Percentiles rank a stretch among this genome's conserved stretches.
phyloP scores from a whole-genome alignment of 2,113 vertebrate species.

The Telmatochromis sp. region DNA sequence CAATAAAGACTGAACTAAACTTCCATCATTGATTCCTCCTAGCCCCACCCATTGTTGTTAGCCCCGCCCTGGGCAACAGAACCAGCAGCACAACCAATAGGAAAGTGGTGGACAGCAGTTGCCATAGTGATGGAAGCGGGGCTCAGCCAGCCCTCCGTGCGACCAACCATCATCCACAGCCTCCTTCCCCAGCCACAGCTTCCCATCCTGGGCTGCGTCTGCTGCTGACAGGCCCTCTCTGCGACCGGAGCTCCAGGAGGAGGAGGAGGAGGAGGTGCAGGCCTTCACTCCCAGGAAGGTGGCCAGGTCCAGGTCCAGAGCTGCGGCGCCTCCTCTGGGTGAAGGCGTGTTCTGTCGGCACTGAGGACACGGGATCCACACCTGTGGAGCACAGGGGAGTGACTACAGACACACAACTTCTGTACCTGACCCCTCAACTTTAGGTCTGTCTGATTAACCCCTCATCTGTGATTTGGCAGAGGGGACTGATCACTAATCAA shows the following conservation, averaged over 20 bases:
- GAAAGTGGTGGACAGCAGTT: conserved; percentile 19
- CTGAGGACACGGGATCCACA: conserved; percentile 63
- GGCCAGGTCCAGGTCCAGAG: conserved; percentile 54
- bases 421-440: neutral
- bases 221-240: neutral
- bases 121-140: conserved; percentile 50
- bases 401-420: neutral
- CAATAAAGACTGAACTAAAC: neutral
- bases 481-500: neutral
- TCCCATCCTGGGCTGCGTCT: neutral
- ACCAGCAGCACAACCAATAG: conserved; percentile 52
- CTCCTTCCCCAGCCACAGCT: conserved; percentile 46
- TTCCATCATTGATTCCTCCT: neutral
- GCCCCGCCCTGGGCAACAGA: conserved; percentile 22
- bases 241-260: neutral
- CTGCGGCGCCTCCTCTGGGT: conserved; percentile 37
- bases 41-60: neutral
- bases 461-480: neutral
- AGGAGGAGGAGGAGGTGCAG: neutral
- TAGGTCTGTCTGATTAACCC: neutral
- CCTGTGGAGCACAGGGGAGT: neutral
- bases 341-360: conserved; percentile 60
- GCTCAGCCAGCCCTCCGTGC: conserved; percentile 53
- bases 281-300: conserved; percentile 54
- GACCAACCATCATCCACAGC: conserved; percentile 13